Percentiles rank a stretch among this genome's conserved stretches.
Conservation (phyloP, 2,888 invertebrate species). For the Cryptus viduatorius region DNA sequence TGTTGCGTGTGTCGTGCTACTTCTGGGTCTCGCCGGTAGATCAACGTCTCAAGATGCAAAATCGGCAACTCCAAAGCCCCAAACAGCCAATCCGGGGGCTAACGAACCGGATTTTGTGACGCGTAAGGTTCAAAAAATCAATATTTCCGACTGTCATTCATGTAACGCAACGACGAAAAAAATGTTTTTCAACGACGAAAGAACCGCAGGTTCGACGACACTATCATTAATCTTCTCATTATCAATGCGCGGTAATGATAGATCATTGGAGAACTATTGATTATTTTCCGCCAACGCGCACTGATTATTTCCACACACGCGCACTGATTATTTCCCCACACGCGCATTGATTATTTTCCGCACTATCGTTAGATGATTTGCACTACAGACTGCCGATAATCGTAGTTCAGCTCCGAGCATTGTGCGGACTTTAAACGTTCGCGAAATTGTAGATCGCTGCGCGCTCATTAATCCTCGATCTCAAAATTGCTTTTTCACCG, state of each 20-base stretch:
- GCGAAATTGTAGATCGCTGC: neutral
- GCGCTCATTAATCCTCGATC: neutral
- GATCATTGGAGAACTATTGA: neutral
- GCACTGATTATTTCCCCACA: neutral
- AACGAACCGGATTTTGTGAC: constrained; percentile 81
- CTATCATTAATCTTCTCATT: neutral
- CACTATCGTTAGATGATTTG: neutral
- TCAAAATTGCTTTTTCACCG: too few species aligned
- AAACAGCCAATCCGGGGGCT: constrained; percentile 64
- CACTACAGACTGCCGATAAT: neutral
- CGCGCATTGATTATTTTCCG: neutral
- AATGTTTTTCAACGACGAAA: constrained; percentile 7
- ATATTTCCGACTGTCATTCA: neutral
- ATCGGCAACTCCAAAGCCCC: constrained; percentile 48
- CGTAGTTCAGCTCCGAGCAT: neutral
- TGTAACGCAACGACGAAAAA: neutral
- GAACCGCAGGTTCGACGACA: neutral
- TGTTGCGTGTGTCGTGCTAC: constrained; percentile 67
- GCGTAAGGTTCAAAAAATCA: constrained; percentile 77
- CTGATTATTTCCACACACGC: neutral
- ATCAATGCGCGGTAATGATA: neutral
- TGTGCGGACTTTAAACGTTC: neutral
- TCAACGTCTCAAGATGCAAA: constrained; percentile 58
- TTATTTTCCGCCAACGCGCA: neutral
- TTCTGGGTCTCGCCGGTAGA: constrained; percentile 70